Conservation (phyloP, 2,113 vertebrate genomes). For the Probosciger aterrimus region DNA sequence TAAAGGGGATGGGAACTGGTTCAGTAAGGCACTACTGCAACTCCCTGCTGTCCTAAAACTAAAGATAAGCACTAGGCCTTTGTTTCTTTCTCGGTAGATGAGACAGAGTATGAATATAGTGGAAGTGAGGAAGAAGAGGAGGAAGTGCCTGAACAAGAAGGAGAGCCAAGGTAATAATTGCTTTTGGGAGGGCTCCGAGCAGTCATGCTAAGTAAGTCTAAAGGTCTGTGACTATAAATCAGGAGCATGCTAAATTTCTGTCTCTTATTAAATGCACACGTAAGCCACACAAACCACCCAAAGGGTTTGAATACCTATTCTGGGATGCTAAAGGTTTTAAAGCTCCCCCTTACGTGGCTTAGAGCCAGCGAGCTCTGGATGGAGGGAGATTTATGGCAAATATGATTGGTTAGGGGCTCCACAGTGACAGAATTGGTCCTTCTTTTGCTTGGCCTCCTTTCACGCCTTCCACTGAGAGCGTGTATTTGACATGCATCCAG, state of each 20-base stretch:
- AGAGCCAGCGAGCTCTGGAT: background rate
- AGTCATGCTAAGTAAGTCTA: background rate
- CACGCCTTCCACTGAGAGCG: background rate
- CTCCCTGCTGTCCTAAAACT: background rate
- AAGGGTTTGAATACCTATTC: background rate
- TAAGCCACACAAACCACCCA: background rate
- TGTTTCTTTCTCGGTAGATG: conserved; percentile 77
- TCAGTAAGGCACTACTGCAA: background rate
- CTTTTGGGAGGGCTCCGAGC: background rate
- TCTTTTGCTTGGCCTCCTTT: conserved; percentile 48
- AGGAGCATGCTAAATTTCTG: background rate
- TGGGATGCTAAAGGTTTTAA: background rate
- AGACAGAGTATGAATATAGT: conserved; percentile 98
- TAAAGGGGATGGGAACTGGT: background rate
- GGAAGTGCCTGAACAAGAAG: conserved; percentile 95
- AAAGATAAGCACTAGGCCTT: background rate
- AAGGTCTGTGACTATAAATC: background rate
- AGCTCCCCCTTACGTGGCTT: background rate
- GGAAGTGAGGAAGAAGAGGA: conserved; percentile 99
- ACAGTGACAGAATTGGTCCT: background rate
- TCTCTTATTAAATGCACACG: background rate
- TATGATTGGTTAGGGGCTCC: background rate
- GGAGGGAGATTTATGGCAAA: background rate
- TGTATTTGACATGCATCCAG: background rate
- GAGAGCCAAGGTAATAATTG: conserved; percentile 89